A percentile compares a stretch with the other conserved stretches of the same genome.
These are phyloP conservation scores for Seira ritae DNA, from an alignment of 2,888 invertebrate genomes.

Conservation along the genomic window DNA sequence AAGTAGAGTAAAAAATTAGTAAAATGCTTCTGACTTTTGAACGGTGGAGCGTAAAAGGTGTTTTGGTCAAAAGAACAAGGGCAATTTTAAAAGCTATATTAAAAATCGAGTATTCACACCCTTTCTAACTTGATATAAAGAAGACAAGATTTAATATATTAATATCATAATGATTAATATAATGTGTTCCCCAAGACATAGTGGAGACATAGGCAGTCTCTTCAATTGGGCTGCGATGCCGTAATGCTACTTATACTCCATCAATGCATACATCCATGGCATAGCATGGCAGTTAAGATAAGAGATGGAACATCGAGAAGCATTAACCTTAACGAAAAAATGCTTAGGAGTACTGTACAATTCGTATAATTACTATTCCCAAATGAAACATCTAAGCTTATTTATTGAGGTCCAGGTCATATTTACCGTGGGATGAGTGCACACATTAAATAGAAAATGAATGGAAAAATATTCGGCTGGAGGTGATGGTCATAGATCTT, in stretches of 20 bases:
- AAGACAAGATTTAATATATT: too few relatives aligned
- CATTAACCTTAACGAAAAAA: not conserved
- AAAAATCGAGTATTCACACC: not conserved
- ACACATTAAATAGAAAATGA: not conserved
- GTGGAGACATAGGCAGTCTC: not conserved
- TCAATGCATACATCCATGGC: not conserved
- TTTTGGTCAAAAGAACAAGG: not conserved
- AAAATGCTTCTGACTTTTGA: not conserved
- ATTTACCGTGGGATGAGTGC: not conserved
- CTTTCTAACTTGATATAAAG: not conserved
- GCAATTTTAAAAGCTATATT: not conserved
- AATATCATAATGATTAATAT: too few relatives aligned
- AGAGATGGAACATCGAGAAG: not conserved
- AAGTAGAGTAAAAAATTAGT: not conserved
- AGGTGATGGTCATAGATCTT: not conserved
- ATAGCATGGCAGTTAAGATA: not conserved
- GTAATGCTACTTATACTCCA: not conserved
- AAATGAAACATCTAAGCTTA: not conserved
- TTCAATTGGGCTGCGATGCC: not conserved
- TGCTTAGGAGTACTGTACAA: not conserved
- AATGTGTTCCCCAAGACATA: not conserved
- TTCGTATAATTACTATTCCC: not conserved
- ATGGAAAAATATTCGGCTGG: not conserved
- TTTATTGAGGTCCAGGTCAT: conserved; percentile 15
- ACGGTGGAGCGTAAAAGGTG: not conserved